A percentile compares a stretch with the other conserved stretches of the same genome.
phyloP scores from a whole-genome alignment of 2,113 vertebrate species.

The Coturnix japonica region DNA sequence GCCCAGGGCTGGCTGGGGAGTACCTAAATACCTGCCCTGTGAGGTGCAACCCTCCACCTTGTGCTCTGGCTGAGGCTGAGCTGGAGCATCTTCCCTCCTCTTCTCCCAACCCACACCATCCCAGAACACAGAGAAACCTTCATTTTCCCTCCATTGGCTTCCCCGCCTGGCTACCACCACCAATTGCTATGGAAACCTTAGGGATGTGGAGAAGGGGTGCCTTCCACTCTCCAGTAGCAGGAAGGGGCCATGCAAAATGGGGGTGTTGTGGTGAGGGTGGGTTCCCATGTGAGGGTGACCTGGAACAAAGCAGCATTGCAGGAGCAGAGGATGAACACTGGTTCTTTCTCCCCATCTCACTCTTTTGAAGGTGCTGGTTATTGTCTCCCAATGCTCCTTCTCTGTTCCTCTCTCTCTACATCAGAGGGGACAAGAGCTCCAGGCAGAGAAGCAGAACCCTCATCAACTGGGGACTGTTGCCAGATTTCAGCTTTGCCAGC shows the following conservation, averaged over 20 bases:
- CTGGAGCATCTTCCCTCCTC: not conserved
- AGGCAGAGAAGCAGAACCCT: conserved; percentile 43
- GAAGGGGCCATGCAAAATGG: not conserved
- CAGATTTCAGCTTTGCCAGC: not conserved
- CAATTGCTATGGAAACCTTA: conserved; percentile 52
- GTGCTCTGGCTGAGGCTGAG: not conserved
- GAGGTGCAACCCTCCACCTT: not conserved
- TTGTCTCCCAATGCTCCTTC: not conserved
- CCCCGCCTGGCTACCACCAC: not conserved
- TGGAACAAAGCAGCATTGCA: fast-evolving
- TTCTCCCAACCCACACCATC: not conserved
- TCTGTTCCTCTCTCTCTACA: conserved; percentile 18
- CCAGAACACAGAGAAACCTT: not conserved
- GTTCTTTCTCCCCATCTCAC: fast-evolving
- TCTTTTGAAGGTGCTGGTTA: not conserved
- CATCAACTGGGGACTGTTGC: conserved; percentile 18
- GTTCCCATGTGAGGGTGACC: not conserved
- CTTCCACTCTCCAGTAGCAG: not conserved
- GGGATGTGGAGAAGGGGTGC: not conserved
- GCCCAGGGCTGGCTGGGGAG: not conserved
- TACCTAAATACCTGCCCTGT: not conserved
- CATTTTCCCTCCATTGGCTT: not conserved
- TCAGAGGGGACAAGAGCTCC: not conserved
- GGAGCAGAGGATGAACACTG: fast-evolving
- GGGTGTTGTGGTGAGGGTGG: not conserved